Conservation (phyloP, 2,888 invertebrate genomes). For the Thumatha senex region DNA sequence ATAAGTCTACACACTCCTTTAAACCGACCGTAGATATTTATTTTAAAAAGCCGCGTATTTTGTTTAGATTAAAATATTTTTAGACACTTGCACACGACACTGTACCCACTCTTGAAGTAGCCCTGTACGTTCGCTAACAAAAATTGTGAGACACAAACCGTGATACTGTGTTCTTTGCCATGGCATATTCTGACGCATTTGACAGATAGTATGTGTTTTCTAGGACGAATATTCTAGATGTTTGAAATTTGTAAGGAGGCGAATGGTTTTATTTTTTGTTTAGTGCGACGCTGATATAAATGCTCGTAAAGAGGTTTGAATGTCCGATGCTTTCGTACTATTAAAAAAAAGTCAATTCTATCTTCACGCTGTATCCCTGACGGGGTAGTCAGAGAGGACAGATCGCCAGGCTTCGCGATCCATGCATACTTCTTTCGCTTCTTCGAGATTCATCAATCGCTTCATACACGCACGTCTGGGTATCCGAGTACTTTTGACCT, state of each 20-base stretch:
- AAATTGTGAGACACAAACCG: slow-evolving; percentile 30
- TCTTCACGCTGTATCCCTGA: too few relatives aligned
- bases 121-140: slow-evolving; percentile 35
- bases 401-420: too few relatives aligned
- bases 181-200: slow-evolving; percentile 32
- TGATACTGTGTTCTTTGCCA: slow-evolving; percentile 29
- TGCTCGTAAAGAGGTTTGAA: too few relatives aligned
- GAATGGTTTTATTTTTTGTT: neutral
- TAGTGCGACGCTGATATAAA: too few relatives aligned
- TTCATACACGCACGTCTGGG: too few relatives aligned
- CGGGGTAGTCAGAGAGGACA: too few relatives aligned
- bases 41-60: slow-evolving; percentile 74
- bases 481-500: too few relatives aligned
- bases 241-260: slow-evolving; percentile 1
- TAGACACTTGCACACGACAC: slow-evolving; percentile 82
- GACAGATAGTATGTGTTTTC: slow-evolving; percentile 6
- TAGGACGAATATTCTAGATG: slow-evolving; percentile 13
- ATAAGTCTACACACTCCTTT: slow-evolving; percentile 50
- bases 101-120: slow-evolving; percentile 41
- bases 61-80: slow-evolving; percentile 82
- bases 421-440: too few relatives aligned
- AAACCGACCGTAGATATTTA: slow-evolving; percentile 73
- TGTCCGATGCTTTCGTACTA: too few relatives aligned
- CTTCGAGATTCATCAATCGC: too few relatives aligned
- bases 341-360: too few relatives aligned